Conservation (phyloP, 1,140 invertebrate genomes). For the Danaus melanippus region DNA sequence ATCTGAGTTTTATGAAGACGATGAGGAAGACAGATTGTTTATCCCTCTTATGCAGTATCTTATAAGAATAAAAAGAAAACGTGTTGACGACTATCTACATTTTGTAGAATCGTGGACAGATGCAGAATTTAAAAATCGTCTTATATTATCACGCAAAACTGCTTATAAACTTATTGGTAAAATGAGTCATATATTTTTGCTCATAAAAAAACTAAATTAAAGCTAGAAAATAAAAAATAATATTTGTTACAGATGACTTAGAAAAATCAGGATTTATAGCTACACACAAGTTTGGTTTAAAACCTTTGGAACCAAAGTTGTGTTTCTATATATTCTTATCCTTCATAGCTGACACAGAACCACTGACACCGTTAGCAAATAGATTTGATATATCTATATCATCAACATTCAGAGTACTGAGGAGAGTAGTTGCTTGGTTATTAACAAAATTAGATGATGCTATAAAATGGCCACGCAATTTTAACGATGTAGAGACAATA, state of each 20-base stretch:
- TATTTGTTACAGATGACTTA: slow-evolving; percentile 18
- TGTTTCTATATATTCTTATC: slow-evolving; percentile 55
- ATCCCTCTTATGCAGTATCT: slow-evolving; percentile 51
- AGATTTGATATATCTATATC: slow-evolving; percentile 58
- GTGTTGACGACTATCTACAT: slow-evolving; percentile 45
- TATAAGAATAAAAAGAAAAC: slow-evolving; percentile 34
- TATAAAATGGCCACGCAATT: slow-evolving; percentile 45
- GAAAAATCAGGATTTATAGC: slow-evolving; percentile 43
- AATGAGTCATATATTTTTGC: background rate
- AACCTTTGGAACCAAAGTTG: slow-evolving; percentile 44
- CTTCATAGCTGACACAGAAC: slow-evolving; percentile 45
- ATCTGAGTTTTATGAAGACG: slow-evolving; percentile 33
- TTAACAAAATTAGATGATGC: slow-evolving; percentile 47
- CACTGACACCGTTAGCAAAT: slow-evolving; percentile 45
- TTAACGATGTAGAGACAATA: slow-evolving; percentile 31
- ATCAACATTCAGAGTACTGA: slow-evolving; percentile 49
- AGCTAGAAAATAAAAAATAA: background rate
- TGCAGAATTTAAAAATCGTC: slow-evolving; percentile 14
- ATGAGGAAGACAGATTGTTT: slow-evolving; percentile 40
- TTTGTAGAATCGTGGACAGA: slow-evolving; percentile 15
- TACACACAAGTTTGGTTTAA: slow-evolving; percentile 47
- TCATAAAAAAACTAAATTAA: background rate
- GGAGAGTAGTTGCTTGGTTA: slow-evolving; percentile 47
- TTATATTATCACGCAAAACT: slow-evolving; percentile 10
- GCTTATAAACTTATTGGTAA: slow-evolving; percentile 13